These are phyloP conservation scores for Nasonia oneida DNA, from an alignment of 2,888 invertebrate genomes.

Conservation along the genomic window DNA sequence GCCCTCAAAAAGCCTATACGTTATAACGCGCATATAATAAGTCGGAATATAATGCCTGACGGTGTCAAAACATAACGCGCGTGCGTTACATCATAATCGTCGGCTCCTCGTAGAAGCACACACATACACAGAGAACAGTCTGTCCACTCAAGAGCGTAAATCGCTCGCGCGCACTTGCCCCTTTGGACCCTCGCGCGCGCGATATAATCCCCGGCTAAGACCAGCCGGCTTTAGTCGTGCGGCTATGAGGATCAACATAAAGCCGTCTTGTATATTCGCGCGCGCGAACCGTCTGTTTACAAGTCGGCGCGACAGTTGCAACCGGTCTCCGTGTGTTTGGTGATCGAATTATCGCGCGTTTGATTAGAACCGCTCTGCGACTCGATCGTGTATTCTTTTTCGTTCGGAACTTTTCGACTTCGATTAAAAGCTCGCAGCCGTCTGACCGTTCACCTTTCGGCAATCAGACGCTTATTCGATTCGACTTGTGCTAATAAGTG, in stretches of 20 bases:
- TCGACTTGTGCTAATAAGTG: not conserved
- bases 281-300: constrained; percentile 1
- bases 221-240: not conserved
- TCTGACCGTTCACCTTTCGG: not conserved
- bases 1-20: not conserved
- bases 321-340: constrained; percentile 21
- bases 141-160: constrained; percentile 16
- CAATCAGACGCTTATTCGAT: not conserved
- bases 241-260: not conserved
- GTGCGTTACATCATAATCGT: constrained; percentile 26
- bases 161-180: not conserved
- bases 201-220: constrained; percentile 52
- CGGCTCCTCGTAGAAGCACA: not conserved
- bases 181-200: constrained; percentile 16
- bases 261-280: not conserved
- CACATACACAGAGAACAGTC: not conserved
- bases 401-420: no score
- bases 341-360: constrained; percentile 18
- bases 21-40: not conserved
- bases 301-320: not conserved
- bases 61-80: constrained; percentile 42
- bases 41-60: constrained; percentile 6
- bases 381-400: no score
- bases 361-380: not conserved
- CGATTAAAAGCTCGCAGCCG: not conserved